Percentiles rank a stretch among this genome's conserved stretches.
phyloP scores from a whole-genome alignment of 2,888 invertebrate species.

The Stenodera caucasica region DNA sequence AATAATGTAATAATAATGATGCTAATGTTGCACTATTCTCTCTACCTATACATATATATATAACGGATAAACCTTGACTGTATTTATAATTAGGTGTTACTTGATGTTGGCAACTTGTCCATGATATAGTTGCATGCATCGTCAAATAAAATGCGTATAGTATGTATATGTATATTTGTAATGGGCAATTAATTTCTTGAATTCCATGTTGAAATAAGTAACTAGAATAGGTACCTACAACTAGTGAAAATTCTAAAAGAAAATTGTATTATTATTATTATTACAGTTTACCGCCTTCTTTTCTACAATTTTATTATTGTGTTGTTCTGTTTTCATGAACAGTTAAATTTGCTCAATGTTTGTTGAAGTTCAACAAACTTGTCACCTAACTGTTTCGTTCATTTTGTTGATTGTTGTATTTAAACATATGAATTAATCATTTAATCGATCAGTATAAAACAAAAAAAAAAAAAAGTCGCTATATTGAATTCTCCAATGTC shows the following conservation, averaged over 20 bases:
- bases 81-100: constrained; percentile 37
- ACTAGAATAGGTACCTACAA: too few relatives aligned
- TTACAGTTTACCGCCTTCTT: not conserved
- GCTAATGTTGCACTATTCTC: not conserved
- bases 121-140: constrained; percentile 5
- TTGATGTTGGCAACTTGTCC: constrained; percentile 14
- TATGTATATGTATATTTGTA: too few relatives aligned
- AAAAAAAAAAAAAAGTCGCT: too few relatives aligned
- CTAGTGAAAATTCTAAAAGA: too few relatives aligned
- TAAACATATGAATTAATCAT: not conserved
- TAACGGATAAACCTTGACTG: constrained; percentile 30
- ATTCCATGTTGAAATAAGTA: not conserved
- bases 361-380: constrained; percentile 30
- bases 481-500: not conserved
- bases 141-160: not conserved
- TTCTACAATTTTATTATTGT: constrained; percentile 4
- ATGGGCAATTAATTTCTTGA: constrained; percentile 10
- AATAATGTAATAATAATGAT: too few relatives aligned
- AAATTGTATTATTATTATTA: too few relatives aligned
- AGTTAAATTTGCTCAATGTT: constrained; percentile 26
- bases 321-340: constrained; percentile 15
- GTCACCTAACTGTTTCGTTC: constrained; percentile 28
- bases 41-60: not conserved
- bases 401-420: not conserved
- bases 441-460: not conserved